phyloP scores from a whole-genome alignment of 2,113 vertebrate genomes.

The Triplophysa rosa region DNA sequence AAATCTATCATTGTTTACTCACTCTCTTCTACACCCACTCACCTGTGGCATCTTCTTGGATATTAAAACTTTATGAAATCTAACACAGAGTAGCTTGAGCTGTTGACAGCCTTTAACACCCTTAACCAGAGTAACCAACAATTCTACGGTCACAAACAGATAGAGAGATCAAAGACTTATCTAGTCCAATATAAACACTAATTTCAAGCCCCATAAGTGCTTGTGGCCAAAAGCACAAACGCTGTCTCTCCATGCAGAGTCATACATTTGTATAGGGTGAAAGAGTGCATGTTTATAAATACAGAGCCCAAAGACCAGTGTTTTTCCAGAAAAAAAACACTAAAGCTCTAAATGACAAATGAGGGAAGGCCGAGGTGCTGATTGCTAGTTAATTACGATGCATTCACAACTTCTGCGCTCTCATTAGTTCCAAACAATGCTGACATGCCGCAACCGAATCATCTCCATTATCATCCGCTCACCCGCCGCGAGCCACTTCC shows the following conservation, averaged over 20 bases:
- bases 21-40: neutral
- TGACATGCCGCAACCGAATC: slow-evolving; percentile 9
- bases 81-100: neutral
- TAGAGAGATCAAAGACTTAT: neutral
- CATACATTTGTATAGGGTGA: neutral
- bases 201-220: neutral
- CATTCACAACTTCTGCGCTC: slow-evolving; percentile 27
- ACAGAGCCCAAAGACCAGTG: neutral
- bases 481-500: neutral
- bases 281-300: neutral
- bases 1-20: no score
- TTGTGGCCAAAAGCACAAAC: neutral
- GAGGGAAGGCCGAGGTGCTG: slow-evolving; percentile 7
- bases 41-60: neutral
- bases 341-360: slow-evolving; percentile 39
- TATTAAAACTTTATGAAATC: neutral
- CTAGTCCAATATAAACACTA: neutral
- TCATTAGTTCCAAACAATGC: slow-evolving; percentile 40
- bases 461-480: slow-evolving; percentile 23
- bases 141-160: neutral
- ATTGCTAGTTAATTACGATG: slow-evolving; percentile 42
- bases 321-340: slow-evolving; percentile 23
- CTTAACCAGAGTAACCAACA: no score
- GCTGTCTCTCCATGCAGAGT: neutral
- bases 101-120: neutral